Conservation (phyloP, 2,113 vertebrate genomes). For the Conger conger region DNA sequence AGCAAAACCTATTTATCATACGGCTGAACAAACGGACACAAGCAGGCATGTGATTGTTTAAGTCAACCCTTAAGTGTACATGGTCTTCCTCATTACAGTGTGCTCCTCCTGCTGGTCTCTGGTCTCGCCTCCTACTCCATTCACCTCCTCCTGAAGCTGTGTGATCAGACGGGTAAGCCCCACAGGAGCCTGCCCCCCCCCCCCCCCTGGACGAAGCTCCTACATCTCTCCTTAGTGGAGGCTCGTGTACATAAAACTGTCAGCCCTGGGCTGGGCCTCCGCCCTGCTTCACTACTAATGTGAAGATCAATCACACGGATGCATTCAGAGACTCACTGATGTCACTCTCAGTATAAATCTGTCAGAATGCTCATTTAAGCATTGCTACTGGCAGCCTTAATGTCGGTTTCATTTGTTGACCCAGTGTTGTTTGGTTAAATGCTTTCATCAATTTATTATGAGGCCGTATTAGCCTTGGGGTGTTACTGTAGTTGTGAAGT, state of each 20-base stretch:
- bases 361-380: neutral
- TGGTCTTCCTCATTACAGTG: constrained; percentile 64
- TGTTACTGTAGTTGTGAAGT: neutral
- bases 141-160: constrained; percentile 88
- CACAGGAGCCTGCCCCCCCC: constrained; percentile 1
- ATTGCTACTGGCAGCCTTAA: neutral
- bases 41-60: no score
- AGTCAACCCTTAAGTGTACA: no score
- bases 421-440: neutral
- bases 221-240: neutral
- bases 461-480: neutral
- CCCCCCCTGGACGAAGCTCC: neutral
- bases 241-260: neutral
- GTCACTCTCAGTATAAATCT: neutral
- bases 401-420: neutral
- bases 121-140: constrained; percentile 83
- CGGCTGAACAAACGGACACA: no score
- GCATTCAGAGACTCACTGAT: neutral
- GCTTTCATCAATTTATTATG: constrained; percentile 3
- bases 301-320: neutral
- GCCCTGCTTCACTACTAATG: neutral
- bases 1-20: no score
- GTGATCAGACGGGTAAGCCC: constrained; percentile 87
- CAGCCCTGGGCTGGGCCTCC: neutral
- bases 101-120: constrained; percentile 83